phyloP scores from a whole-genome alignment of 2,797 vertebrate genomes.

The Helarctos malayanus region DNA sequence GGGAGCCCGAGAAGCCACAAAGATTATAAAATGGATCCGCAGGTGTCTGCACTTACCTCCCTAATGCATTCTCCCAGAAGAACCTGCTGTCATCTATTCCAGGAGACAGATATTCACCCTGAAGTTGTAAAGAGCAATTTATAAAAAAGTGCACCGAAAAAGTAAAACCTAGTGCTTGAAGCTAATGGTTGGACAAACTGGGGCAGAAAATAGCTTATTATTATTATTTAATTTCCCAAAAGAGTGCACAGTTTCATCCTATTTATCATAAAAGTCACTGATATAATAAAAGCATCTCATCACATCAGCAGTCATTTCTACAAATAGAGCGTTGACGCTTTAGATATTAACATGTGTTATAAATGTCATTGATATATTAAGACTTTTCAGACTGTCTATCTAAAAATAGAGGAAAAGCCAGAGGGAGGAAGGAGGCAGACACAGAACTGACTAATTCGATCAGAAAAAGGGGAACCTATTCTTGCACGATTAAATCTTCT shows the following conservation, averaged over 20 bases:
- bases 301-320: conserved; percentile 89
- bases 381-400: conserved; percentile 89
- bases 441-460: conserved; percentile 87
- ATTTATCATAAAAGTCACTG: conserved; percentile 88
- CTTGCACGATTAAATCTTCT: conserved; percentile 85
- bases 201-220: conserved; percentile 68
- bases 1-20: conserved; percentile 40
- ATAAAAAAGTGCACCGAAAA: conserved; percentile 65
- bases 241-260: conserved; percentile 82
- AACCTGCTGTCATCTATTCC: conserved; percentile 65
- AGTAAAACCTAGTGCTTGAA: conserved; percentile 53
- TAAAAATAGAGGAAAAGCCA: conserved; percentile 87
- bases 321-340: conserved; percentile 89
- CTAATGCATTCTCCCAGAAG: conserved; percentile 71
- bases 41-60: conserved; percentile 67
- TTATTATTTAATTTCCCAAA: conserved; percentile 75
- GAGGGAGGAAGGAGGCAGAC: conserved; percentile 69
- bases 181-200: conserved; percentile 60
- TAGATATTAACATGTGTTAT: conserved; percentile 92
- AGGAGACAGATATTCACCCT: conserved; percentile 69
- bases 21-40: conserved; percentile 64
- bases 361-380: conserved; percentile 92
- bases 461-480: conserved; percentile 86
- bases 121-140: conserved; percentile 76
- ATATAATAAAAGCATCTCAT: conserved; percentile 89